A percentile compares a stretch with the other conserved stretches of the same genome.
phyloP scores from a whole-genome alignment of 2,797 vertebrate genomes.

The Vespertilio murinus region DNA sequence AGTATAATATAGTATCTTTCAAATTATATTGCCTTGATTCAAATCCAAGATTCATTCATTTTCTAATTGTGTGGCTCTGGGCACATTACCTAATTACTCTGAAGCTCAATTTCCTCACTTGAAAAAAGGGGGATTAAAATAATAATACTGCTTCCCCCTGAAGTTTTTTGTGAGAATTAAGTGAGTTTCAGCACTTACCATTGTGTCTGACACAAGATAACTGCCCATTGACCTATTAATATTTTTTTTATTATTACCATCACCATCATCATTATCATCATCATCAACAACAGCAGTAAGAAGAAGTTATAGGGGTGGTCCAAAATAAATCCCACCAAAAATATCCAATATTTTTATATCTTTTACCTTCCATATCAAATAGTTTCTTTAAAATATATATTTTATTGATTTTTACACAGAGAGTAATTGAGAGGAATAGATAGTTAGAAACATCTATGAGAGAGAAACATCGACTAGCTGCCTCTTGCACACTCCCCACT shows the following conservation, averaged over 20 bases:
- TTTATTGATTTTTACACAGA: too few relatives aligned
- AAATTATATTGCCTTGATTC: background rate
- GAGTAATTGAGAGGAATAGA: too few relatives aligned
- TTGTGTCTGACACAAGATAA: background rate
- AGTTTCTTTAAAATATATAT: too few relatives aligned
- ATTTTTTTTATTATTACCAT: too few relatives aligned
- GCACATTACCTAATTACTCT: background rate
- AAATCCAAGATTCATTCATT: constrained; percentile 20
- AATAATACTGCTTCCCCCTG: background rate
- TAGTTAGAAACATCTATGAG: too few relatives aligned
- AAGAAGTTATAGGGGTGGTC: background rate
- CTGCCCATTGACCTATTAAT: background rate
- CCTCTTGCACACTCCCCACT: too few relatives aligned
- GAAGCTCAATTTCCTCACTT: constrained; percentile 6
- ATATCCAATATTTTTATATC: background rate
- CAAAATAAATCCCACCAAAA: background rate
- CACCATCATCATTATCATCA: background rate
- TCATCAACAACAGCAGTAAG: background rate
- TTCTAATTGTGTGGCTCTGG: constrained; percentile 1
- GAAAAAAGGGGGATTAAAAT: background rate
- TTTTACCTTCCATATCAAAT: background rate
- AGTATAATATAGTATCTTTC: background rate
- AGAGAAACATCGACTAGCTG: too few relatives aligned
- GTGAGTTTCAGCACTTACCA: constrained; percentile 4
- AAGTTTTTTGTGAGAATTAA: constrained; percentile 33